Base-by-base conservation (phyloP, 2,797 vertebrate genomes). In the Paedocypris micromegethes region DNA sequence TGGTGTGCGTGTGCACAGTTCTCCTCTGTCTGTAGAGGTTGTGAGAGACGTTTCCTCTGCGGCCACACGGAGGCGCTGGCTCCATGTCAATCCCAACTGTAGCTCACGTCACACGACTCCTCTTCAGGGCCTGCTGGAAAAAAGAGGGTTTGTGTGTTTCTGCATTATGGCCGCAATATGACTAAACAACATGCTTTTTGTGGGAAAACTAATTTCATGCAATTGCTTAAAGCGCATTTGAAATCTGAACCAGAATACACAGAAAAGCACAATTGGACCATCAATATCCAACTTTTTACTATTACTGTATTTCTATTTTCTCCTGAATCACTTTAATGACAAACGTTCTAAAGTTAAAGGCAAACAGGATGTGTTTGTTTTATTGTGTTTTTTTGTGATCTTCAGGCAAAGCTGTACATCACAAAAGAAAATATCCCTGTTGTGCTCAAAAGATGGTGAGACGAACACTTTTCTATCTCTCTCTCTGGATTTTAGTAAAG, bases 361-460 rank as follows among this genome's bases (percentile, higher is more conserved):
- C 23, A 23, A 23, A 23, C 23, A 23, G 23, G 23, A 23, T 23
- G 23, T 23, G 23, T 23, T n/a, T n/a, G 23, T 23, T 23, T 23
- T 23, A 23, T 23, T 23, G 23, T 23, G 23, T 23, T 23, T 23
- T 23, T 61, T 53, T 61, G 38, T 6, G 60, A 2, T 69, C n/a
- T 81, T 55, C 72, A 97, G 95, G 62, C 89, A 93, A 40, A 79
- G 83, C 0, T 98, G 96, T 83, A 87, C 78, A 63, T 94, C 93
- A 81, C 87, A 88, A 77, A 91, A 85, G 79, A 90, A 88, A 75
- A 87, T 98, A 52, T 91, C 92, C 1, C 85, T 97, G 64, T 76
- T 88, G 3, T 98, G 96, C 43, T 60, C 84, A 80, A 89, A 86
- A 85, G 89, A 91, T 89, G 94, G 96, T 97, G 86, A 88, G 81